Percentiles rank a stretch among this genome's conserved stretches.
These are phyloP conservation scores for Drosophila gaucha DNA, from an alignment of 2,888 invertebrate genomes.

Conservation along the genomic window DNA sequence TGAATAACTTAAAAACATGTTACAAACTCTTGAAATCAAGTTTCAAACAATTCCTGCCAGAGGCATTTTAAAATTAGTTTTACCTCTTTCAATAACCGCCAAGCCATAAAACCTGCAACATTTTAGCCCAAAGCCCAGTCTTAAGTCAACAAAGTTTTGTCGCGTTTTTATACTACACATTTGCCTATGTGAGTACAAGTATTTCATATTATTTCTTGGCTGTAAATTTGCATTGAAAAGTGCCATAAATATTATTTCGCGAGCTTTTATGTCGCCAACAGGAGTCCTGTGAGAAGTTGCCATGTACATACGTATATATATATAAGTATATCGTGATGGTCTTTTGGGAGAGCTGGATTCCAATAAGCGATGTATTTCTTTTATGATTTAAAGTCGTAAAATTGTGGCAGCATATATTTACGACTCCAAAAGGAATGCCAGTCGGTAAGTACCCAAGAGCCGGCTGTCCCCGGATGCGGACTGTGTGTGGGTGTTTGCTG, in stretches of 20 bases:
- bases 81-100: constrained; percentile 3
- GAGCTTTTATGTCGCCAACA: constrained; percentile 61
- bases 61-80: constrained; percentile 4
- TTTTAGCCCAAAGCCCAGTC: constrained; percentile 1
- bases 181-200: constrained; percentile 41
- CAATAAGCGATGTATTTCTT: constrained; percentile 62
- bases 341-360: constrained; percentile 46
- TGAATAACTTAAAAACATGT: constrained; percentile 3
- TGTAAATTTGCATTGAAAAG: constrained; percentile 75
- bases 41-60: not conserved
- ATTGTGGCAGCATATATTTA: constrained; percentile 72
- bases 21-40: not conserved
- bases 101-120: not conserved
- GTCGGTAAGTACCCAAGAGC: constrained; percentile 52
- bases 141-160: constrained; percentile 20
- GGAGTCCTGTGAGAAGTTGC: constrained; percentile 27
- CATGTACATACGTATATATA: not conserved
- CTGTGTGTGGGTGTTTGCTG: constrained; percentile 6
- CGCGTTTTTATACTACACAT: constrained; percentile 18
- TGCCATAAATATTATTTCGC: constrained; percentile 75
- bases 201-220: constrained; percentile 62
- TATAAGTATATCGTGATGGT: not conserved
- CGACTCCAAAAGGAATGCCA: constrained; percentile 68
- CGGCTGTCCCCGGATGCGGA: constrained; percentile 26
- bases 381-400: constrained; percentile 79